Conservation (phyloP, 2,797 vertebrate genomes). For the Lepilemur septentrionalis region DNA sequence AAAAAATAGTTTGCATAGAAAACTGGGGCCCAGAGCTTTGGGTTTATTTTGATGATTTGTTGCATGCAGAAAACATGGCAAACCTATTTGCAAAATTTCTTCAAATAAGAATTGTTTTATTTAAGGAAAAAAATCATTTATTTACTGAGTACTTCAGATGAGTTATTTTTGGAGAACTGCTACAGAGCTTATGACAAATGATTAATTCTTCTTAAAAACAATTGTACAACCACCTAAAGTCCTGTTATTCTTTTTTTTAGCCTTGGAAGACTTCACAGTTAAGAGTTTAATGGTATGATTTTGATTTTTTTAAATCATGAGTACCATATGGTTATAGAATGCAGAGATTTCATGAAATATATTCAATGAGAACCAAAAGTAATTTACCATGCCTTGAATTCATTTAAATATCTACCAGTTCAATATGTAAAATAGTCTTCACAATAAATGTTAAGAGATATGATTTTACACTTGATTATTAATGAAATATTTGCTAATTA, state of each 20-base stretch:
- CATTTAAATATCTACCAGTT: neutral
- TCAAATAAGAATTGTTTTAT: constrained; percentile 65
- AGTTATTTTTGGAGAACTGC: neutral
- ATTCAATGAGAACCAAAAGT: neutral
- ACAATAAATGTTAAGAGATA: neutral
- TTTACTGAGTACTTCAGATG: constrained; percentile 73
- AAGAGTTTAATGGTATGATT: neutral
- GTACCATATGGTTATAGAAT: neutral
- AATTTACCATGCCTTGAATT: neutral
- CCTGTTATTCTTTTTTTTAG: neutral
- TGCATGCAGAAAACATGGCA: neutral
- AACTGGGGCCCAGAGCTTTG: constrained; percentile 47
- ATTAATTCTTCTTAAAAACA: constrained; percentile 17
- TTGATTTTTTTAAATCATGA: neutral
- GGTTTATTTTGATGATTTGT: constrained; percentile 42
- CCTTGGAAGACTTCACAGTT: neutral
- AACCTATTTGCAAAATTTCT: constrained; percentile 50
- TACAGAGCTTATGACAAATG: neutral
- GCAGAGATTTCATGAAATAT: neutral
- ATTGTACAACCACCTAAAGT: neutral
- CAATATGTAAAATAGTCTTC: neutral
- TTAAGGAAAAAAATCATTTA: constrained; percentile 71
- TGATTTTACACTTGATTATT: neutral
- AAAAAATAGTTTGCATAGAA: constrained; percentile 21
- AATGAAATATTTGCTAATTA: neutral